Conservation (phyloP, 2,888 invertebrate genomes). For the Nomada flava region DNA sequence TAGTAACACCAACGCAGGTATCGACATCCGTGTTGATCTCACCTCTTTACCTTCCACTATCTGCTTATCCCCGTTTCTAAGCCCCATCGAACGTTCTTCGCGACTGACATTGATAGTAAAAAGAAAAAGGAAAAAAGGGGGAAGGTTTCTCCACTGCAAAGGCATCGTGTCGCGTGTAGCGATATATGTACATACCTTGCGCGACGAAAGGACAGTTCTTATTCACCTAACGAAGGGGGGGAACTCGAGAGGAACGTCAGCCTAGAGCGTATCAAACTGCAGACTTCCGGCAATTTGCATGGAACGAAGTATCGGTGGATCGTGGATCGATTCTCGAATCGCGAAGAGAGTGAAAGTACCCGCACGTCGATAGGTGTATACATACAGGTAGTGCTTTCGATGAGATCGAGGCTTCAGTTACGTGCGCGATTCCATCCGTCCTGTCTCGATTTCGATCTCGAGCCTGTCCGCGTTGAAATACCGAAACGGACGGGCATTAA, state of each 20-base stretch:
- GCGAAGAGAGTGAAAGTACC: constrained; percentile 66
- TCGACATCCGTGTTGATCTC: background rate
- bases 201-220: background rate
- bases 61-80: background rate
- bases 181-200: too few relatives aligned
- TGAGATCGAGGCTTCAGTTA: constrained; percentile 44
- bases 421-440: constrained; percentile 25
- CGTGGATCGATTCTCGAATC: constrained; percentile 46
- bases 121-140: background rate
- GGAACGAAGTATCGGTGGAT: constrained; percentile 19
- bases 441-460: constrained; percentile 41
- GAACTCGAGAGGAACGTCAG: constrained; percentile 2
- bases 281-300: constrained; percentile 39
- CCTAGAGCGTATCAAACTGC: constrained; percentile 9
- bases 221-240: background rate
- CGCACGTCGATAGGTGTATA: constrained; percentile 34
- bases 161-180: background rate
- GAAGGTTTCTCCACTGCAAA: background rate
- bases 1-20: background rate
- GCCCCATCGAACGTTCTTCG: background rate
- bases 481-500: background rate
- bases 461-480: background rate
- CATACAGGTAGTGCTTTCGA: constrained; percentile 62
- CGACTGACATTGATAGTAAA: background rate
- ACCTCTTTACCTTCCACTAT: constrained; percentile 4